Evolutionary conservation across 2,113 vertebrate genomes (phyloP), one percentile per base, ranked within the genome.

Genomic region (Corvus moneduloides): DNA sequence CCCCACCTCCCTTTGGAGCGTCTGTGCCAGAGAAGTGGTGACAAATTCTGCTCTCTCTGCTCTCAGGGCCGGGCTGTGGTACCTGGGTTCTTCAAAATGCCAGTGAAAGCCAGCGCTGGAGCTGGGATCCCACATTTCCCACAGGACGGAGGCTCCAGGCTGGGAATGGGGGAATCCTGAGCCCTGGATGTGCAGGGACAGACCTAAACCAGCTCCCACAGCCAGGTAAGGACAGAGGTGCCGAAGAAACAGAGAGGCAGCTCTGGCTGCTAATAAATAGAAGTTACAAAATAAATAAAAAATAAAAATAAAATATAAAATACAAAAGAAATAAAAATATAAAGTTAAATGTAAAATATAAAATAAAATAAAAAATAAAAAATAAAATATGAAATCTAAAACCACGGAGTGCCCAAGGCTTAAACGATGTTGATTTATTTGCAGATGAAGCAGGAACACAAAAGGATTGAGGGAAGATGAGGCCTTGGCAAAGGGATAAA

Each of bases 1-100:
- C 26, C 52, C 7, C 14, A 1, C 27, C 28, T n/a, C 30, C 35
- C 43, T 68, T 43, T 24, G n/a, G 59, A 58, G 52, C 0, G 0
- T 11, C n/a, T 13, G 15, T 20, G 22, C 10, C 78, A 33, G 19
- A 48, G 20, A n/a, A 81, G 35, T 26, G 14, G 9, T 13, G 55
- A 21, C 39, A 22, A 54, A 22, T 59, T 26, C 55, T 73, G 52
- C 86, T 33, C 33, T 46, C 41, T 67, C 69, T 62, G 41, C 61
- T 3, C 1, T 23, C 41, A 20, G 10, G 18, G 39, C 54, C 20
- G 4, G 3, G 13, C 14, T 64, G 55, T 41, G 9, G 17, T 3
- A 9, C 46, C 52, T 32, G 52, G 11, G 11, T 5, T 2, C 61
- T 28, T 18, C 37, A 11, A 22, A 69, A 37, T 14, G 16, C 69